Evolutionary conservation across 2,888 invertebrate species (phyloP), one percentile per base, ranked within the genome.

Genomic region (Endotricha flammealis): DNA sequence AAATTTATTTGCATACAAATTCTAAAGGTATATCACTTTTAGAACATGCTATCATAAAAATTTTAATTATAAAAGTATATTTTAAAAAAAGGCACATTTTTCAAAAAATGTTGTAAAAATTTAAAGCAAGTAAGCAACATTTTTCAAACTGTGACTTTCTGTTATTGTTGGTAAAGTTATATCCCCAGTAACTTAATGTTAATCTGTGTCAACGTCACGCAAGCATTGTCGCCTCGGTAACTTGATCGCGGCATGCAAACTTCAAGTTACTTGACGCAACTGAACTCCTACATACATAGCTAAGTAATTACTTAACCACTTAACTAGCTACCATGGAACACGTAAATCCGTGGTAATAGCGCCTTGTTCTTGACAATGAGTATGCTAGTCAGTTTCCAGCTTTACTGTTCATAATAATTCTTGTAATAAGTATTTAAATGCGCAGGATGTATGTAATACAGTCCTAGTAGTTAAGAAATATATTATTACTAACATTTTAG

Each of bases 271-370:
- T 28, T 47, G 46, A 46, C 45, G 46, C 34, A 42, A 51, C 38
- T 46, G 32, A 32, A 38, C 44, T 47, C 45, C 27, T 33, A 17
- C 32, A 7, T 12, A 29, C 36, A 30, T 33, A 25, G 13, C 41
- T 37, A 29, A 42, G 41, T 52, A 52, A 53, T 52, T 50, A 52
- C 44, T 48, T 46, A 41, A 46, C 37, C 31, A 37, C 40, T 36
- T 31, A 33, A 17, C 29, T 29, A 29, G 28, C 20, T 34, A 17
- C 20, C 13, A 29, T 8, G 13, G 13, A 23, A 22, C 11, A 29
- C 11, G 27, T 27, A 11, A 11, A 27, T 27, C 8, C 12, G 11
- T 25, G 9, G 27, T 20, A 27, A 27, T 27, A 2, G 27, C 8
- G 12, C 13, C 13, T 20, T 29, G n/a, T 8, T 13, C 23, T 29